Percentiles rank a stretch among this genome's conserved stretches.
phyloP scores from a whole-genome alignment of 1,140 invertebrate species.

The Phenacoccus solenopsis region DNA sequence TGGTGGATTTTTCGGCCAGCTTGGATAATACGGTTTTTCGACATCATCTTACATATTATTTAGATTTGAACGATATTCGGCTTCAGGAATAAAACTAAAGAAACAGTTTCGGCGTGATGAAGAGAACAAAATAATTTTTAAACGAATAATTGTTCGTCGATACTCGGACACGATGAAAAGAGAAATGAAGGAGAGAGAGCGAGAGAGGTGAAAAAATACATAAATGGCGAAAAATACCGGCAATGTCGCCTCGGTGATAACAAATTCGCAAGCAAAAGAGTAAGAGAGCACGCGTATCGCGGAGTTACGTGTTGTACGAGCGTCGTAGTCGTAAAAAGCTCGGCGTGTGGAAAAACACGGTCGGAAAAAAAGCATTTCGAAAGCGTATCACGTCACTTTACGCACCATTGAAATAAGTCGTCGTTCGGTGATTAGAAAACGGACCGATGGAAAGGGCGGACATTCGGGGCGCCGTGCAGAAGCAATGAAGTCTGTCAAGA shows the following conservation, averaged over 20 bases:
- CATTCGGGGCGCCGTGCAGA: slow-evolving; percentile 12
- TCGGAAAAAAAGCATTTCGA: slow-evolving; percentile 4
- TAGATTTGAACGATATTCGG: too few relatives aligned
- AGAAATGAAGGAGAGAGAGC: too few relatives aligned
- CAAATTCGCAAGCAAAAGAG: background rate
- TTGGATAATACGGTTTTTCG: too few relatives aligned
- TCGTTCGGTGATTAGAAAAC: slow-evolving; percentile 16
- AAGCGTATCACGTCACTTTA: slow-evolving; percentile 16
- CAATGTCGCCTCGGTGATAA: background rate
- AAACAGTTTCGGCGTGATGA: too few relatives aligned
- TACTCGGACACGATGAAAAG: too few relatives aligned
- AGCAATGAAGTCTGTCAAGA: slow-evolving; percentile 48
- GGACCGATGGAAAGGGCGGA: slow-evolving; percentile 1
- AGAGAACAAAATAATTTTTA: too few relatives aligned
- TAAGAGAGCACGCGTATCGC: background rate
- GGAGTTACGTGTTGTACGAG: background rate
- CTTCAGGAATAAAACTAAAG: too few relatives aligned
- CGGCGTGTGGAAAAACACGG: background rate
- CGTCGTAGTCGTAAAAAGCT: background rate
- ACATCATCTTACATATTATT: too few relatives aligned
- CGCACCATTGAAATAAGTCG: slow-evolving; percentile 17
- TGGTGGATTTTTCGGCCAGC: too few relatives aligned
- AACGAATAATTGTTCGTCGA: too few relatives aligned
- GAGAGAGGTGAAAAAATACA: too few relatives aligned
- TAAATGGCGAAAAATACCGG: too few relatives aligned